Evolutionary conservation across 2,797 vertebrate species (phyloP), one percentile per base, ranked within the genome.

Genomic region (Alauda arvensis): DNA sequence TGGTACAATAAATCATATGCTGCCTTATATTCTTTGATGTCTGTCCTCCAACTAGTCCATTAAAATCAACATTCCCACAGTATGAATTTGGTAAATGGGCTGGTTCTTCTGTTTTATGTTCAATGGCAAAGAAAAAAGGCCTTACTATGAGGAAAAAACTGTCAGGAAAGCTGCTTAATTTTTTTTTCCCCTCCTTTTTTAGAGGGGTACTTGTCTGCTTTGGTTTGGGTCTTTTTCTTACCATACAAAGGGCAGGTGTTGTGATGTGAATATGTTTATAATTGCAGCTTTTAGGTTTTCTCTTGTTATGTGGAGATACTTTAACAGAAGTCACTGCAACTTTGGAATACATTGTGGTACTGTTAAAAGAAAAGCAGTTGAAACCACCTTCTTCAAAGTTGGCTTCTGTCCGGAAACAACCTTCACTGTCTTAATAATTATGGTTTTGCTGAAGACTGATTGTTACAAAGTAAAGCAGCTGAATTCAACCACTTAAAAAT

Each of bases 1-100:
- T 80, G 55, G 65, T 86, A 18, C 77, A 81, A 87, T 94, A 93
- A 97, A 92, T 96, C 88, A 89, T 83, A 77, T 67, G 26, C 91
- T 89, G 84, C 91, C 94, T 94, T 91, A 72, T 76, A 42, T 89
- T 71, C 81, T 95, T 94, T 93, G 83, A 77, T 23, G 24, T 84
- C 83, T 94, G 92, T 92, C 60, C 51, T 91, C 61, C 79, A 62
- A 85, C 84, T 77, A 51, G 42, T 71, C 49, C 57, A 45, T 93
- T 87, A 83, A 93, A 87, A 71, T 87, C 89, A 75, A 21, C n/a
- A 6, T 94, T 95, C 65, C 39, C 72, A 68, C 62, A 77, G 40
- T 85, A 59, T 53, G 88, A 89, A 78, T 89, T 67, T 76, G 92
- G 63, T 89, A 92, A 95, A 81, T 90, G 86, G 52, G 28, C 62